These are phyloP conservation scores for Otis tarda DNA, from an alignment of 2,113 vertebrate genomes.

Conservation along the genomic window DNA sequence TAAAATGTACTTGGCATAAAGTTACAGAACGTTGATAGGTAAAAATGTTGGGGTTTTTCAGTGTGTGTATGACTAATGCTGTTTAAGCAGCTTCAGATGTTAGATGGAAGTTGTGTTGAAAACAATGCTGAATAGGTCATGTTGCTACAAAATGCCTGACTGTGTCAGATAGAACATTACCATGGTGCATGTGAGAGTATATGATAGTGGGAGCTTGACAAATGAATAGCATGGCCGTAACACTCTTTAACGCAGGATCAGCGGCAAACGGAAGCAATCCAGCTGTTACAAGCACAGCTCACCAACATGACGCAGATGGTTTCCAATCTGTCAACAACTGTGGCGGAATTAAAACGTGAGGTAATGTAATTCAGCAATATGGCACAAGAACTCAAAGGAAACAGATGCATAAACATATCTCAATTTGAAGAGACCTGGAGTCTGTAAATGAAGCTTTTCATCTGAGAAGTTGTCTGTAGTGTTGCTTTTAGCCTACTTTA, in stretches of 20 bases:
- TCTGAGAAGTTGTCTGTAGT: neutral
- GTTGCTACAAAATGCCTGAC: neutral
- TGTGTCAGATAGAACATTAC: neutral
- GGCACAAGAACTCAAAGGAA: neutral
- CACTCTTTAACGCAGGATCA: slow-evolving; percentile 83
- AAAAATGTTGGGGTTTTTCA: neutral
- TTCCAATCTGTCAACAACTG: slow-evolving; percentile 86
- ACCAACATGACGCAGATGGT: slow-evolving; percentile 90
- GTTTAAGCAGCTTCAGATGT: neutral
- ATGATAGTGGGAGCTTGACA: neutral
- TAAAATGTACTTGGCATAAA: neutral
- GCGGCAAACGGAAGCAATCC: slow-evolving; percentile 95
- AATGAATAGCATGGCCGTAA: neutral
- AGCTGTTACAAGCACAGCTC: slow-evolving; percentile 90
- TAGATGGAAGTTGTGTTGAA: neutral
- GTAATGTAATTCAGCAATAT: slow-evolving; percentile 64
- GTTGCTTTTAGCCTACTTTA: neutral
- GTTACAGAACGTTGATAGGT: neutral
- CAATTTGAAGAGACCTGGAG: neutral
- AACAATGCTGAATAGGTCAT: neutral
- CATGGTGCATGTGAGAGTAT: neutral
- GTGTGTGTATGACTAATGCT: neutral
- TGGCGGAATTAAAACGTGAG: slow-evolving; percentile 87
- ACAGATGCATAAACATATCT: neutral
- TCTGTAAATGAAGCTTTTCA: neutral